phyloP scores from a whole-genome alignment of 2,888 invertebrate genomes.

The Drosophila pseudotalamancana region DNA sequence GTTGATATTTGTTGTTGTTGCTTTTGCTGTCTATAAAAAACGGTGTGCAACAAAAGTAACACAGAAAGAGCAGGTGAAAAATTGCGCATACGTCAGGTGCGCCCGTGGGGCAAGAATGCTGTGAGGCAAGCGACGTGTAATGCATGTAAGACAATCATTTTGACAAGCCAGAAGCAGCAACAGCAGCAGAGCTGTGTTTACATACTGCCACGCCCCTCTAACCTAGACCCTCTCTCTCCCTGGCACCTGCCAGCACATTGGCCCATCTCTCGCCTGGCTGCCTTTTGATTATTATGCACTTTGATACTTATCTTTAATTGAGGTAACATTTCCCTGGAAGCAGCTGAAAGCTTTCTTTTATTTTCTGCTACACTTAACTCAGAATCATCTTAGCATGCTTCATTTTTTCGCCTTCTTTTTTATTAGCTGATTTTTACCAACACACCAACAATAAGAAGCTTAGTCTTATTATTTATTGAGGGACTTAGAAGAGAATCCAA shows the following conservation, averaged over 20 bases:
- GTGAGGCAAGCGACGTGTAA: conserved; percentile 54
- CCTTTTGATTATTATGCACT: conserved; percentile 77
- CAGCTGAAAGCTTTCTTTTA: conserved; percentile 36
- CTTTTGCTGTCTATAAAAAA: conserved; percentile 65
- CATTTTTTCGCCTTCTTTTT: background rate
- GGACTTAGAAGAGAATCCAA: background rate
- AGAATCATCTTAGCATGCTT: conserved; percentile 19
- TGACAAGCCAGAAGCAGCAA: conserved; percentile 49
- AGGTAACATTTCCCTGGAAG: conserved; percentile 62
- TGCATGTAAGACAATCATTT: conserved; percentile 78
- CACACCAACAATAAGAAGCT: background rate
- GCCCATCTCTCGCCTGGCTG: conserved; percentile 68
- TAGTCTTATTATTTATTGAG: background rate
- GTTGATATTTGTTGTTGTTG: conserved; percentile 29
- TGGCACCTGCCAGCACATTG: conserved; percentile 39
- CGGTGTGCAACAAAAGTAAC: conserved; percentile 73
- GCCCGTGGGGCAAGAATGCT: conserved; percentile 38
- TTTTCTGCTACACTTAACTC: conserved; percentile 45
- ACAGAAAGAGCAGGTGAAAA: conserved; percentile 56
- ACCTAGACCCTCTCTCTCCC: conserved; percentile 30
- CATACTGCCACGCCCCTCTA: conserved; percentile 35
- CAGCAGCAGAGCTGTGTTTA: conserved; percentile 35
- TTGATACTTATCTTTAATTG: conserved; percentile 79
- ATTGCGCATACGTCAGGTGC: conserved; percentile 76
- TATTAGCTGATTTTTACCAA: conserved; percentile 3